phyloP scores from a whole-genome alignment of 1,140 invertebrate species.

The Sycophila sp. region DNA sequence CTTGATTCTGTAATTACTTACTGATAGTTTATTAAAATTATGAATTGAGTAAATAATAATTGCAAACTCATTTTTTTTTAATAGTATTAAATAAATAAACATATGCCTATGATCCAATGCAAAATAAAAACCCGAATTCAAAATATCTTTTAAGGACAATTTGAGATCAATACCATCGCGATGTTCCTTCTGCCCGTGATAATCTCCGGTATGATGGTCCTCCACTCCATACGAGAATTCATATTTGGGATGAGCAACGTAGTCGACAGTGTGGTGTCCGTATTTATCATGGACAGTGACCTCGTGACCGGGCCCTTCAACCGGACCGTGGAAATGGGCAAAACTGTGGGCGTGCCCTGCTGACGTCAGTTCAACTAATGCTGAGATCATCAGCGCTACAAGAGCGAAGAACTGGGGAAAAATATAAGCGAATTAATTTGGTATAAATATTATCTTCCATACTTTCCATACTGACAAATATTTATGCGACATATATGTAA shows the following conservation, averaged over 20 bases:
- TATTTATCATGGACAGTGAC: slow-evolving; percentile 55
- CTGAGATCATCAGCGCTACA: slow-evolving; percentile 49
- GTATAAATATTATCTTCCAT: too few species aligned
- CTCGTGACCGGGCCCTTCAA: slow-evolving; percentile 55
- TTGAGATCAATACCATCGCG: slow-evolving; percentile 69
- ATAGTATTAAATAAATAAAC: too few species aligned
- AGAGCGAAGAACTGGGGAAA: slow-evolving; percentile 48
- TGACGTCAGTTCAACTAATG: slow-evolving; percentile 45
- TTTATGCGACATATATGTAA: too few species aligned
- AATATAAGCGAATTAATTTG: too few species aligned
- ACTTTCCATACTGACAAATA: too few species aligned
- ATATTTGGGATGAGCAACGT: slow-evolving; percentile 66
- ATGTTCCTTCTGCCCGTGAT: slow-evolving; percentile 68
- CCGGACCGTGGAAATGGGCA: slow-evolving; percentile 60
- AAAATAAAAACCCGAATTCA: too few species aligned
- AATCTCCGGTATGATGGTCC: slow-evolving; percentile 68
- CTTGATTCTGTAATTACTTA: too few species aligned
- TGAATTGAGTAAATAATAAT: too few species aligned
- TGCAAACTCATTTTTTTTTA: too few species aligned
- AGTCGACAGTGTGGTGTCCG: slow-evolving; percentile 55
- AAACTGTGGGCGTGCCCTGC: slow-evolving; percentile 61
- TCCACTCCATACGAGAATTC: slow-evolving; percentile 67
- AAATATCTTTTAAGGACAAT: too few species aligned
- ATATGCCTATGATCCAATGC: too few species aligned
- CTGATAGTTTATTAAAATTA: too few species aligned